Conservation (phyloP, 2,888 invertebrate species). For the Trimorus sp. region DNA sequence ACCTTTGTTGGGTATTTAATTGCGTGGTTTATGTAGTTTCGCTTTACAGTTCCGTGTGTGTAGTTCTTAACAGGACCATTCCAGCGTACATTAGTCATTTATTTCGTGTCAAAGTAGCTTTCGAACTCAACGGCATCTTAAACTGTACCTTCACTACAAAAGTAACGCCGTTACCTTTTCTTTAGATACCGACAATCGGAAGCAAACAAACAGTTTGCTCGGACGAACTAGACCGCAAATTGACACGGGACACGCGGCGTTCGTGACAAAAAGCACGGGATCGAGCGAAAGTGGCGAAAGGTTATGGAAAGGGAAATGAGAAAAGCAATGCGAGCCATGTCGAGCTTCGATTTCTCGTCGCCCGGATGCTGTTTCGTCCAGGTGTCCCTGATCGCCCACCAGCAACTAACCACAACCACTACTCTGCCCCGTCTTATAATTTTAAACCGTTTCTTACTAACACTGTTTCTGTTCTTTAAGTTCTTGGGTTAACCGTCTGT, state of each 20-base stretch:
- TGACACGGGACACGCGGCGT: constrained; percentile 14
- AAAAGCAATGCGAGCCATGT: constrained; percentile 29
- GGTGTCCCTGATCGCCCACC: constrained; percentile 50
- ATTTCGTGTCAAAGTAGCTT: constrained; percentile 28
- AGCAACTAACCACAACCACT: constrained; percentile 58
- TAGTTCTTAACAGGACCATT: too few relatives aligned
- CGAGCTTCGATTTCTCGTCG: constrained; percentile 55
- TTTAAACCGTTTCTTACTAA: constrained; percentile 60
- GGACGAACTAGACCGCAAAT: constrained; percentile 2
- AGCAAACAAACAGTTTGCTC: constrained; percentile 21
- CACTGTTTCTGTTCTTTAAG: constrained; percentile 66
- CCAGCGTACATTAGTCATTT: constrained; percentile 36
- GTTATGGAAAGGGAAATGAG: not conserved
- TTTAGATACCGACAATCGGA: not conserved
- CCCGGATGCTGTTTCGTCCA: constrained; percentile 63
- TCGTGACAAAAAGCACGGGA: constrained; percentile 24
- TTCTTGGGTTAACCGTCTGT: constrained; percentile 59
- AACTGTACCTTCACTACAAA: not conserved
- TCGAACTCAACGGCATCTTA: constrained; percentile 21
- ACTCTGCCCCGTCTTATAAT: constrained; percentile 40
- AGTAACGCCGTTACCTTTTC: too few relatives aligned
- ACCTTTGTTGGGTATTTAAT: too few relatives aligned
- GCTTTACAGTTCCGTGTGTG: too few relatives aligned
- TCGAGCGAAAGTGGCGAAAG: constrained; percentile 46
- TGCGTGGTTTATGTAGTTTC: too few relatives aligned